Conservation (phyloP, 2,113 vertebrate genomes). For the Serilophus lunatus region DNA sequence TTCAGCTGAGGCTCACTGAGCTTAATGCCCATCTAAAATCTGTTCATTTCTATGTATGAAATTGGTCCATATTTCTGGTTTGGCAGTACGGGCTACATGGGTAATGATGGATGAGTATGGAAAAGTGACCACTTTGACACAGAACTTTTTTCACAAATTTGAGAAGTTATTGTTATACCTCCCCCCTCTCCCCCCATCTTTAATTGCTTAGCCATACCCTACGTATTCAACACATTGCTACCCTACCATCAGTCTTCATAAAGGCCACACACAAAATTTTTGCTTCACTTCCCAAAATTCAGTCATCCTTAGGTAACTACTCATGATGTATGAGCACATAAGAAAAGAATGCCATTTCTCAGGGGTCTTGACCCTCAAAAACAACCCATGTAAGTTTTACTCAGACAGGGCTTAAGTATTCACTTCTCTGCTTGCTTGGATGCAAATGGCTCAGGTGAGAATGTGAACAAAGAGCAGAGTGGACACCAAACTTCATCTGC, state of each 20-base stretch:
- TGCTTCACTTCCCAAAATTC: background rate
- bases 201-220: fast-evolving
- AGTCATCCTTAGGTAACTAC: background rate
- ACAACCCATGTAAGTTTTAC: background rate
- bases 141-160: fast-evolving
- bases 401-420: background rate
- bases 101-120: background rate
- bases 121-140: background rate
- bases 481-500: background rate
- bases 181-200: background rate
- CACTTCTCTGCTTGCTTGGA: background rate
- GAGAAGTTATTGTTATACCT: background rate
- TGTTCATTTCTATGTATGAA: background rate
- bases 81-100: background rate
- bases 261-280: background rate
- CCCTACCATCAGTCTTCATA: background rate
- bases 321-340: background rate
- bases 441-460: background rate
- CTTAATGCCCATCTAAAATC: background rate
- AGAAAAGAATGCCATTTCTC: background rate
- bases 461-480: fast-evolving
- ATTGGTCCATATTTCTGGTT: background rate
- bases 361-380: background rate
- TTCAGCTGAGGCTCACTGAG: background rate
- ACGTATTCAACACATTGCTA: background rate